phyloP scores from a whole-genome alignment of 2,113 vertebrate species.

The Lipophrys pholis region DNA sequence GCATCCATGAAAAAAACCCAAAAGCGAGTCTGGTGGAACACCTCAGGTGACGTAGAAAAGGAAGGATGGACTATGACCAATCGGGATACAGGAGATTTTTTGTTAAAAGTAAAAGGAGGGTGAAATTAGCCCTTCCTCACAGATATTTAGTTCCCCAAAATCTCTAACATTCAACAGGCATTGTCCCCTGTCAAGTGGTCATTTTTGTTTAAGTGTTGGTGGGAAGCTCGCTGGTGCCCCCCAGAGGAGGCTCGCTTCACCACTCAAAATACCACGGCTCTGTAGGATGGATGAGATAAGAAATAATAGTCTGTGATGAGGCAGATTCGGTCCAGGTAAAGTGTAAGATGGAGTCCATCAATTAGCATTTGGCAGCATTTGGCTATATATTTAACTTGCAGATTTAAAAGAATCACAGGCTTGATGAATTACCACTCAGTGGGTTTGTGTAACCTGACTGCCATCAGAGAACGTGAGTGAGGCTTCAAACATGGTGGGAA shows the following conservation, averaged over 20 bases:
- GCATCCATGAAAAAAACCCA: not conserved
- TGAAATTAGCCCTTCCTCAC: too few relatives aligned
- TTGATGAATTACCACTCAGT: not conserved
- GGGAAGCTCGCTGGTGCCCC: too few relatives aligned
- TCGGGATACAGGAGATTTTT: not conserved
- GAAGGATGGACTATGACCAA: not conserved
- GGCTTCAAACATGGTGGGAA: constrained; percentile 22
- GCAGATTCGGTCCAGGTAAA: not conserved
- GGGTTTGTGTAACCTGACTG: constrained; percentile 10
- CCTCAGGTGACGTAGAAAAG: not conserved
- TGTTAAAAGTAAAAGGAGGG: too few relatives aligned
- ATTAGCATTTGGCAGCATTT: not conserved
- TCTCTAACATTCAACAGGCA: too few relatives aligned
- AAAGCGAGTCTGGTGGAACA: constrained; percentile 8
- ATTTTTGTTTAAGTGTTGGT: too few relatives aligned
- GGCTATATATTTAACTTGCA: not conserved
- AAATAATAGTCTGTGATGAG: too few relatives aligned
- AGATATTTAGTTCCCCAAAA: too few relatives aligned
- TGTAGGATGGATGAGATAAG: too few relatives aligned
- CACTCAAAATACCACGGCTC: too few relatives aligned
- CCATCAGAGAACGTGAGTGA: constrained; percentile 5
- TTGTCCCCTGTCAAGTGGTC: too few relatives aligned
- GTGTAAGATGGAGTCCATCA: not conserved
- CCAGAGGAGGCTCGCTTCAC: too few relatives aligned
- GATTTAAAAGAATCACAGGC: not conserved